These are phyloP conservation scores for Notolepis coatsorum DNA, from an alignment of 2,797 vertebrate genomes.

Conservation along the genomic window DNA sequence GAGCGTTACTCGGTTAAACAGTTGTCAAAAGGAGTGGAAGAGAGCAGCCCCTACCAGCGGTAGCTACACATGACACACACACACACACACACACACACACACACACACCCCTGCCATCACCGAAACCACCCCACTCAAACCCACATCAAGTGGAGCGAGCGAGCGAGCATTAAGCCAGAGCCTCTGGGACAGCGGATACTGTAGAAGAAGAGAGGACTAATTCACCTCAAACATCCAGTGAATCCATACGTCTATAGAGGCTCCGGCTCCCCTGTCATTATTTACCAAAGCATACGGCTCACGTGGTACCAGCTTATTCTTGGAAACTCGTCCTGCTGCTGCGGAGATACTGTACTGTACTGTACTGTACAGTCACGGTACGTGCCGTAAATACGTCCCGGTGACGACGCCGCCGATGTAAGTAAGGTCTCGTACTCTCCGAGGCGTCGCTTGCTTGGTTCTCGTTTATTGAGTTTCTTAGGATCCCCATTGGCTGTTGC, in stretches of 20 bases:
- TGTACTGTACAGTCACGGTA: no score
- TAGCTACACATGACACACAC: conserved; percentile 23
- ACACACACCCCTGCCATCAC: conserved; percentile 37
- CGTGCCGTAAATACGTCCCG: no score
- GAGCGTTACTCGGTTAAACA: not conserved
- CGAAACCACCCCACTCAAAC: conserved; percentile 20
- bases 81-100: no score
- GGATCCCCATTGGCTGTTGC: no score
- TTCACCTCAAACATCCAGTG: conserved; percentile 7
- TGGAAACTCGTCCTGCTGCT: not conserved
- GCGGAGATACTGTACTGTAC: no score
- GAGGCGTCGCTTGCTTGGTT: no score
- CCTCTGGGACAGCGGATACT: conserved; percentile 28
- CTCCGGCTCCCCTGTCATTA: conserved; percentile 10
- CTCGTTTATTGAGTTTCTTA: no score
- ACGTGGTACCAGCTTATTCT: not conserved
- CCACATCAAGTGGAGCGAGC: conserved; percentile 43
- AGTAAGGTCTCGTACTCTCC: no score
- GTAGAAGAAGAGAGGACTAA: not conserved
- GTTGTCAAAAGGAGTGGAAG: not conserved
- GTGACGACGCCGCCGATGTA: no score
- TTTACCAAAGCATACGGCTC: not conserved
- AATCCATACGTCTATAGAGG: conserved; percentile 11
- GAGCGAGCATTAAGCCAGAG: conserved; percentile 41
- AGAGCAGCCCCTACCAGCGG: conserved; percentile 9